Evolutionary conservation across 2,888 invertebrate genomes (phyloP).

Genomic region (Asteroscopus sphinx): DNA sequence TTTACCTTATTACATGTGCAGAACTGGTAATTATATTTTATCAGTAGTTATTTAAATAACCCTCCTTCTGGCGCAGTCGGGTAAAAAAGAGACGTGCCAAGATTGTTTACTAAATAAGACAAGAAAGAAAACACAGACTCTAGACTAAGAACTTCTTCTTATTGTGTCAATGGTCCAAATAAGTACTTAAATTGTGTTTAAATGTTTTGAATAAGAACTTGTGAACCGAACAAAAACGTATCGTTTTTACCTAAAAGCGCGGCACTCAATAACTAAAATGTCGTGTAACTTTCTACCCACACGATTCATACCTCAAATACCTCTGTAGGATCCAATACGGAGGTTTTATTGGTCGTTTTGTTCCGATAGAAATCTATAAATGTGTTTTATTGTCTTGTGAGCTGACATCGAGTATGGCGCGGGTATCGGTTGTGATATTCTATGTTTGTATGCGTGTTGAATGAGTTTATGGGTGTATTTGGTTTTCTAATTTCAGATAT

Average conservation of each 20-base stretch:
- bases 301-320: conserved; percentile 52
- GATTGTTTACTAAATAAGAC: no score
- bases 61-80: no score
- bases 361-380: conserved; percentile 59
- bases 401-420: conserved; percentile 50
- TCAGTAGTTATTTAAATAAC: no score
- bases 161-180: no score
- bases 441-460: conserved; percentile 13
- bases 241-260: conserved; percentile 20
- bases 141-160: no score
- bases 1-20: no score
- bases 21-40: no score
- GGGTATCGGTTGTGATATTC: conserved; percentile 35
- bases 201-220: no score
- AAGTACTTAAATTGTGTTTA: no score
- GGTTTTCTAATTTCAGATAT: neutral
- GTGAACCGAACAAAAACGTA: conserved; percentile 7
- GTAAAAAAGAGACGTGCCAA: no score
- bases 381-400: conserved; percentile 57
- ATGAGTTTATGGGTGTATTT: conserved; percentile 5
- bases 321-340: conserved; percentile 42
- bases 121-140: no score
- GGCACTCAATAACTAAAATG: conserved; percentile 39
- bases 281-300: conserved; percentile 31
- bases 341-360: conserved; percentile 55